Evolutionary conservation across 2,113 vertebrate genomes (phyloP).

Genomic region (Ameiurus melas): DNA sequence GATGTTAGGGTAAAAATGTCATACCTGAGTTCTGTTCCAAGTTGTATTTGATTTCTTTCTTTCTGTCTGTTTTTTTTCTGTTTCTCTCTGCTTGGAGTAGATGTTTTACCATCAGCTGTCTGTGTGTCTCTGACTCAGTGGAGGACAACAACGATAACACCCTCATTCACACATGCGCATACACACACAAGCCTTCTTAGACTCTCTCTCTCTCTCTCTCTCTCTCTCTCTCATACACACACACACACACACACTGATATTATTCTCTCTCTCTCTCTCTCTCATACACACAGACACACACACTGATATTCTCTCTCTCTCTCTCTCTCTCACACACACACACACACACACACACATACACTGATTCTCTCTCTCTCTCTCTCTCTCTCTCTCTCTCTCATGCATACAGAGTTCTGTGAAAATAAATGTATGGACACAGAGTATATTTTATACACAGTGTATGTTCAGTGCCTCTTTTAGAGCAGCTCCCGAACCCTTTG

Average conservation of each 20-base stretch:
- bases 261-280: not conserved
- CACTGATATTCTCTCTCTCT: not conserved
- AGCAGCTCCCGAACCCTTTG: not conserved
- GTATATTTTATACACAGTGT: too few relatives aligned
- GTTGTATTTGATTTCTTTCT: not conserved
- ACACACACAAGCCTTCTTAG: not conserved
- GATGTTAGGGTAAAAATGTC: not conserved
- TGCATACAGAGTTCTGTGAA: not conserved
- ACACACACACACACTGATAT: not conserved
- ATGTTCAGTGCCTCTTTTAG: not conserved
- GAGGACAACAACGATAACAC: slow-evolving; percentile 19
- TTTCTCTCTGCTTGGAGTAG: not conserved
- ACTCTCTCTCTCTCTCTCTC: not conserved
- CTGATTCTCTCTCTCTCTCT: too few relatives aligned
- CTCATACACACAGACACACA: not conserved
- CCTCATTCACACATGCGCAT: not conserved
- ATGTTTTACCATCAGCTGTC: not conserved
- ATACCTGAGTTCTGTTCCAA: slow-evolving; percentile 1
- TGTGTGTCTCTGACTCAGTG: slow-evolving; percentile 1
- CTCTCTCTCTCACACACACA: not conserved
- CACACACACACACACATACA: too few relatives aligned
- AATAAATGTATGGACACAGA: not conserved
- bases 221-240: not conserved
- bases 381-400: not conserved
- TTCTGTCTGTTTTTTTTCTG: not conserved